Evolutionary conservation across 2,113 vertebrate genomes (phyloP).

Genomic region (Mormyrus iriodes): DNA sequence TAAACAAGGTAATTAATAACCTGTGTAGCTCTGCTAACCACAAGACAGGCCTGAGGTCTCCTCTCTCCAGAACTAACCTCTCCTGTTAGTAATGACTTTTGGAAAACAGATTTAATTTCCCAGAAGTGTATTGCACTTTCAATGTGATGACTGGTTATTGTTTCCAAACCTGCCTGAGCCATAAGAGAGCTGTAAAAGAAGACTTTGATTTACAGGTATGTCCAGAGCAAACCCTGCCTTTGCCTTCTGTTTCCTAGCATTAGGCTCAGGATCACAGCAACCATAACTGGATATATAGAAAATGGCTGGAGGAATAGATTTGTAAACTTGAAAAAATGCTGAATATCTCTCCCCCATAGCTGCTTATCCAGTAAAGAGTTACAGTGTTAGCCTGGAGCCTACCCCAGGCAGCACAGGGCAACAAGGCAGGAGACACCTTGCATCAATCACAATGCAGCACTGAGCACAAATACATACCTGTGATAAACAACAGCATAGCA

Average conservation of each 20-base stretch:
- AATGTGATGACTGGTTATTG: not conserved
- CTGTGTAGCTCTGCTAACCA: not conserved
- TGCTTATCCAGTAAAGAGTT: not conserved
- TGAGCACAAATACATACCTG: not conserved
- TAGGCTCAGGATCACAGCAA: not conserved
- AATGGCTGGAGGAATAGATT: not conserved
- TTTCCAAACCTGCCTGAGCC: slow-evolving; percentile 1
- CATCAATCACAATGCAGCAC: too few species aligned
- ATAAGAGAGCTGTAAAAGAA: slow-evolving; percentile 3
- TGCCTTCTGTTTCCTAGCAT: not conserved
- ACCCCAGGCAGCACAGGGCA: not conserved
- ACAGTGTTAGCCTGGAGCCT: not conserved
- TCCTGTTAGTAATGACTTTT: not conserved
- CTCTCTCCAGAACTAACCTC: slow-evolving; percentile 2
- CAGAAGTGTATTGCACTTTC: not conserved
- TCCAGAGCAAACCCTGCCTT: not conserved
- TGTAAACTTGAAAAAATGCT: not conserved
- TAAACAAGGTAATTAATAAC: slow-evolving; percentile 1
- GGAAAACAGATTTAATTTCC: slow-evolving; percentile 8
- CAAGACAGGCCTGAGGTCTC: not conserved
- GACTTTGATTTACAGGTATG: not conserved
- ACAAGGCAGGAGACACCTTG: not conserved
- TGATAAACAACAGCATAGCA: not conserved
- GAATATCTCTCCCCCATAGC: not conserved
- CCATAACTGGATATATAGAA: not conserved